A percentile compares a stretch with the other conserved stretches of the same genome.
Evolutionary conservation across 1,140 invertebrate species (phyloP).

Genomic region (Papilio machaon): DNA sequence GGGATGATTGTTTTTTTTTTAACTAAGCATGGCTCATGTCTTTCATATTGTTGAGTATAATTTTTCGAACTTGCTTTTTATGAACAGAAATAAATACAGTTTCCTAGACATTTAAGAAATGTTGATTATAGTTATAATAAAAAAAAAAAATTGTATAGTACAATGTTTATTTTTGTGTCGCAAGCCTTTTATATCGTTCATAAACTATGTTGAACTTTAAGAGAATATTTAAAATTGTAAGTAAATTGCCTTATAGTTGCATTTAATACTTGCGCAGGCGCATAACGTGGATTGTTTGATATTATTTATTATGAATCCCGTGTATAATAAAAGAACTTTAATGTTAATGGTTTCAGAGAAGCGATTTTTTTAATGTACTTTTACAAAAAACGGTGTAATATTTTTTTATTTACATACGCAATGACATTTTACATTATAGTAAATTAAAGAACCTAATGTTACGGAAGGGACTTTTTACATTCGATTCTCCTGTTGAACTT

Average conservation of each 20-base stretch:
- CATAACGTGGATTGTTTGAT: conserved; percentile 29
- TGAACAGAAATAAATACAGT: not conserved
- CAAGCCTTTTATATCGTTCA: conserved; percentile 1
- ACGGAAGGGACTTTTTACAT: not conserved
- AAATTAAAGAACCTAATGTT: not conserved
- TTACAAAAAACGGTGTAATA: not conserved
- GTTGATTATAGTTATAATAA: conserved; percentile 2
- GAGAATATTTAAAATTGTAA: conserved; percentile 2
- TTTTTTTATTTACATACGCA: not conserved
- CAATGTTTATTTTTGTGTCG: not conserved
- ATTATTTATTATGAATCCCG: conserved; percentile 30
- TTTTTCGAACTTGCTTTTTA: too few relatives aligned
- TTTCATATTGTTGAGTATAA: not conserved
- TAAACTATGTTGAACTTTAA: conserved; percentile 8
- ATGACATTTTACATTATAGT: not conserved
- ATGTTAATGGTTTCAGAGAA: not conserved
- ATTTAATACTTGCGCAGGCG: not conserved
- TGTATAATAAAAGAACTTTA: conserved; percentile 1
- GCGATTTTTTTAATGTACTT: not conserved
- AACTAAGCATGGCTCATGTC: not conserved
- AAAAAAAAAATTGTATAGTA: not conserved
- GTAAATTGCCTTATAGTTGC: conserved; percentile 2
- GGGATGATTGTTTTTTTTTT: not conserved
- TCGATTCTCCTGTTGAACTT: not conserved
- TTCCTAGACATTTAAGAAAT: not conserved